Evolutionary conservation across 2,888 invertebrate species (phyloP), one percentile per base, ranked within the genome.

Genomic region (Agrotis clavis): DNA sequence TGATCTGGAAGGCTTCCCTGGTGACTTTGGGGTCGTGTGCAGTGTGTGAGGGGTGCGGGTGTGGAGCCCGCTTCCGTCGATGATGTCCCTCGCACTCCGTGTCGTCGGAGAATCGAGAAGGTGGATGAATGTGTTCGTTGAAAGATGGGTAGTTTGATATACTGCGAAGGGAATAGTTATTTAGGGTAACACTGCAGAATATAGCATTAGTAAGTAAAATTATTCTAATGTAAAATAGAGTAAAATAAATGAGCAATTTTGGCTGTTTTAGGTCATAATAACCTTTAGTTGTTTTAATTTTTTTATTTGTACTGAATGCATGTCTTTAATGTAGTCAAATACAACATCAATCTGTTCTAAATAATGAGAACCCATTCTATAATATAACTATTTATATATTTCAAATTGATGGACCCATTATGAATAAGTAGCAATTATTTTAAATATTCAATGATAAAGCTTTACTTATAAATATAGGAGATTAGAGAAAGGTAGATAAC

Each of bases 81-180:
- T 92, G 94, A 88, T 94, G 97, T 0, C 90, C 94, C 90, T 97
- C 97, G 94, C 97, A 97, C 89, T 97, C 97, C 69, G 97, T 97
- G 92, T 97, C 97, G 96, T 98, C 98, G 87, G 98, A 98, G 97
- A 98, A 98, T 83, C 98, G 97, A 90, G 98, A 97, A 90, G 98
- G 98, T 89, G 98, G 98, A 96, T 98, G 98, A 91, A 98, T 98
- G 94, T 98, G 97, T 90, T 98, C 98, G 97, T 97, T 98, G 97
- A 98, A 98, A 94, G 97, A 98, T 88, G 97, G 97, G 94, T 97
- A 97, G 94, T 98, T 98, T 87, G 98, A 98, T 97, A 98, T 98
- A 96, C 98, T 98, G 96, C 14, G 61, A 70, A 78, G 21, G 4
- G 30, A 74, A 21, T 25, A 18, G 19, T 53, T 50, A 19, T 71